Percentiles rank a stretch among this genome's conserved stretches.
These are phyloP conservation scores for Pasiphila rectangulata DNA, from an alignment of 2,888 invertebrate species.

Conservation along the genomic window DNA sequence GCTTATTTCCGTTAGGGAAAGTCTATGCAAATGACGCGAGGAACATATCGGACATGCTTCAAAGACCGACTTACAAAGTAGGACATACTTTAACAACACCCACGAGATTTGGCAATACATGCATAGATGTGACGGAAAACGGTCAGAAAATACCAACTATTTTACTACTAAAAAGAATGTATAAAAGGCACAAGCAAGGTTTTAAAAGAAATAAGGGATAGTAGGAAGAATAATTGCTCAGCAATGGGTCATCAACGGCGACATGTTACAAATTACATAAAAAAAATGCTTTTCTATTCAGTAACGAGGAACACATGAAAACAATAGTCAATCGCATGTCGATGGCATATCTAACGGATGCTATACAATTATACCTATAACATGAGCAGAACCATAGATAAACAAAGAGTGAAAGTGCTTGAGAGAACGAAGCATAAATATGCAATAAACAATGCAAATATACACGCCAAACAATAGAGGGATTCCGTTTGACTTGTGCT, in stretches of 20 bases:
- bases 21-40: constrained; percentile 50
- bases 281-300: too few species aligned
- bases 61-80: constrained; percentile 11
- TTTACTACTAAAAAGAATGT: too few species aligned
- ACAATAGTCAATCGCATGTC: neutral
- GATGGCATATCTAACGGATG: neutral
- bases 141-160: too few species aligned
- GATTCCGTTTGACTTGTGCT: constrained; percentile 13
- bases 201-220: too few species aligned
- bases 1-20: constrained; percentile 58
- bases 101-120: neutral
- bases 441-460: constrained; percentile 25
- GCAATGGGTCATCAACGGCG: too few species aligned
- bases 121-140: neutral
- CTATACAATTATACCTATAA: neutral
- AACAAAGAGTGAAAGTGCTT: constrained; percentile 23
- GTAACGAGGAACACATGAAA: neutral
- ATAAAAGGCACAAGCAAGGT: too few species aligned
- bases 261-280: too few species aligned
- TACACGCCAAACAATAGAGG: constrained; percentile 24
- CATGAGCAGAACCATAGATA: constrained; percentile 23
- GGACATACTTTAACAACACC: constrained; percentile 2
- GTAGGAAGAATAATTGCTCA: too few species aligned
- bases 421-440: constrained; percentile 24
- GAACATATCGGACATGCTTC: constrained; percentile 38